Percentiles rank a stretch among this genome's conserved stretches.
Conservation (phyloP, 2,797 vertebrate genomes). For the Coreius guichenoti region DNA sequence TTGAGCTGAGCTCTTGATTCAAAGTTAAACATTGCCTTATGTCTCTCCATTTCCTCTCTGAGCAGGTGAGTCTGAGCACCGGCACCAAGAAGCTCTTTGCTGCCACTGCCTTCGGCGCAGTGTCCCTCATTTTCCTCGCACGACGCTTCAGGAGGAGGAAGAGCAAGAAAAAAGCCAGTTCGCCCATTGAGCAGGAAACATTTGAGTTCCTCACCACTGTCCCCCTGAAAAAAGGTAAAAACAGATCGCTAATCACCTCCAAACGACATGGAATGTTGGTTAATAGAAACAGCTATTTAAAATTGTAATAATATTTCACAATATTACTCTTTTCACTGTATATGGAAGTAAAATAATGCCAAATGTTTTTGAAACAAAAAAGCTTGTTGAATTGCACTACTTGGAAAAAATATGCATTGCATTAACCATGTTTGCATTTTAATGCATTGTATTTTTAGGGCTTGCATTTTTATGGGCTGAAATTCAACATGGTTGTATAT, state of each 20-base stretch:
- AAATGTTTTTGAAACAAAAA: no score
- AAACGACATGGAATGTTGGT: neutral
- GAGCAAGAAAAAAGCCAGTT: slow-evolving; percentile 79
- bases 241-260: neutral
- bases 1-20: neutral
- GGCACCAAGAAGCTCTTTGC: slow-evolving; percentile 88
- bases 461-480: no score
- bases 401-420: no score
- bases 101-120: slow-evolving; percentile 84
- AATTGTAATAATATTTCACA: neutral
- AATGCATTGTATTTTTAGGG: no score
- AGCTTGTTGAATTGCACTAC: no score
- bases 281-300: no score
- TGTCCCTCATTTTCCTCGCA: slow-evolving; percentile 91
- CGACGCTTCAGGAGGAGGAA: slow-evolving; percentile 91
- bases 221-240: slow-evolving; percentile 82
- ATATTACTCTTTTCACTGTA: neutral
- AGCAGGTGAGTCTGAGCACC: slow-evolving; percentile 86
- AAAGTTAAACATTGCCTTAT: slow-evolving; percentile 7
- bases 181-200: slow-evolving; percentile 82
- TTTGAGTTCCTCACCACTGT: slow-evolving; percentile 78
- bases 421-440: no score
- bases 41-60: slow-evolving; percentile 22
- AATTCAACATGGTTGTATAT: no score
- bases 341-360: no score